Percentiles rank a stretch among this genome's conserved stretches.
These are phyloP conservation scores for Xiphophorus couchianus DNA, from an alignment of 2,113 vertebrate species.

Conservation along the genomic window DNA sequence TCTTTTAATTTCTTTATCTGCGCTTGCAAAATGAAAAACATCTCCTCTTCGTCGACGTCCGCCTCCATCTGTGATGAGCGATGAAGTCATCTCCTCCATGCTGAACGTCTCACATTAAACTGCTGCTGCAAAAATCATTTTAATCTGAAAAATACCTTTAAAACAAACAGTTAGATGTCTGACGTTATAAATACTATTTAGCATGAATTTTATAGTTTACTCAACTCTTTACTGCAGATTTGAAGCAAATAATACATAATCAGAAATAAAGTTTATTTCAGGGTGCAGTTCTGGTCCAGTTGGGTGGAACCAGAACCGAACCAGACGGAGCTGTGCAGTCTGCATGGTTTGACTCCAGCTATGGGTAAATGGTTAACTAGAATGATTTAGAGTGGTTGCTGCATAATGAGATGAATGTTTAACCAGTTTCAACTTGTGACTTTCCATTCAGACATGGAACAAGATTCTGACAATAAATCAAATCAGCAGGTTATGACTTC, in stretches of 20 bases:
- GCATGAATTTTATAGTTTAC: too few relatives aligned
- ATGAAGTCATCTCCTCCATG: neutral
- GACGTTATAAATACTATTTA: too few relatives aligned
- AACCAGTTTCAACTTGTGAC: neutral
- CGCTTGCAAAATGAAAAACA: conserved; percentile 8
- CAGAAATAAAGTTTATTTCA: too few relatives aligned
- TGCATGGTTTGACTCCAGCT: neutral
- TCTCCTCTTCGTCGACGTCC: neutral
- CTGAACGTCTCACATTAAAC: neutral
- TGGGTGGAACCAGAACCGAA: too few relatives aligned
- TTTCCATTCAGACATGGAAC: neutral
- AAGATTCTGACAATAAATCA: neutral
- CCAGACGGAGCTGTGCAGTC: too few relatives aligned
- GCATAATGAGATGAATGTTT: neutral
- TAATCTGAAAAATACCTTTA: too few relatives aligned
- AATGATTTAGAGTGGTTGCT: neutral
- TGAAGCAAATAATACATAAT: too few relatives aligned
- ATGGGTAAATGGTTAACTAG: neutral
- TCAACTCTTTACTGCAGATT: too few relatives aligned
- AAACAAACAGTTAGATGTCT: too few relatives aligned
- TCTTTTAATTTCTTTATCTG: conserved; percentile 55
- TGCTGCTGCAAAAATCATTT: too few relatives aligned
- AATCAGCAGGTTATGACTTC: neutral
- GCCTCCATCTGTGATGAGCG: conserved; percentile 7
- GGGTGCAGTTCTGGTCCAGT: too few relatives aligned